A percentile compares a stretch with the other conserved stretches of the same genome.
These are phyloP conservation scores for Zaprionus bogoriensis DNA, from an alignment of 2,888 invertebrate genomes.

Conservation along the genomic window DNA sequence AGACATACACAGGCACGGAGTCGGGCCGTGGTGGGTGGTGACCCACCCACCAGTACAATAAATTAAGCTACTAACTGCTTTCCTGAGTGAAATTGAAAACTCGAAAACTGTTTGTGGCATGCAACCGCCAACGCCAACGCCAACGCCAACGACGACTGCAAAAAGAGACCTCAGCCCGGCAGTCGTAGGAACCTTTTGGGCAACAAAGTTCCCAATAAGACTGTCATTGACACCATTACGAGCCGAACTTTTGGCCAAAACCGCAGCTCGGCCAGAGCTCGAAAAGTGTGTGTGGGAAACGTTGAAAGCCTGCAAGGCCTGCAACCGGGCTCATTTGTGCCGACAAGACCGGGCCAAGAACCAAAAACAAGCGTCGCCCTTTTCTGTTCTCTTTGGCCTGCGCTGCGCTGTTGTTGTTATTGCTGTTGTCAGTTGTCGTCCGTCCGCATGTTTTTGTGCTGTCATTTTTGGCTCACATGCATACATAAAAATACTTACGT, in stretches of 20 bases:
- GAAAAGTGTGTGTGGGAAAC: constrained; percentile 17
- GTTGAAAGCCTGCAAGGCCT: constrained; percentile 21
- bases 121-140: constrained; percentile 14
- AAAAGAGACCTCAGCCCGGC: constrained; percentile 26
- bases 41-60: constrained; percentile 31
- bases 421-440: background rate
- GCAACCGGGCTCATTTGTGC: constrained; percentile 49
- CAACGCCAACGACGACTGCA: constrained; percentile 4
- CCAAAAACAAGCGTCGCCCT: constrained; percentile 32
- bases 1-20: background rate
- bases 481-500: constrained; percentile 46
- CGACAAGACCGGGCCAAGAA: constrained; percentile 46
- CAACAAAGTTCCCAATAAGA: constrained; percentile 21
- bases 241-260: constrained; percentile 41
- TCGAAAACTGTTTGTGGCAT: constrained; percentile 30
- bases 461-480: constrained; percentile 34
- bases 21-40: background rate
- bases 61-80: constrained; percentile 22
- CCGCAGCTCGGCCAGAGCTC: constrained; percentile 26
- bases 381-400: background rate
- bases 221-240: constrained; percentile 70
- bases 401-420: constrained; percentile 5
- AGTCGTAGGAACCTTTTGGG: constrained; percentile 17
- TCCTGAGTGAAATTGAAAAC: constrained; percentile 16
- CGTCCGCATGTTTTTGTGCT: constrained; percentile 9